Base-by-base conservation (phyloP, 2,113 vertebrate species). In the Scartelaos histophorus region DNA sequence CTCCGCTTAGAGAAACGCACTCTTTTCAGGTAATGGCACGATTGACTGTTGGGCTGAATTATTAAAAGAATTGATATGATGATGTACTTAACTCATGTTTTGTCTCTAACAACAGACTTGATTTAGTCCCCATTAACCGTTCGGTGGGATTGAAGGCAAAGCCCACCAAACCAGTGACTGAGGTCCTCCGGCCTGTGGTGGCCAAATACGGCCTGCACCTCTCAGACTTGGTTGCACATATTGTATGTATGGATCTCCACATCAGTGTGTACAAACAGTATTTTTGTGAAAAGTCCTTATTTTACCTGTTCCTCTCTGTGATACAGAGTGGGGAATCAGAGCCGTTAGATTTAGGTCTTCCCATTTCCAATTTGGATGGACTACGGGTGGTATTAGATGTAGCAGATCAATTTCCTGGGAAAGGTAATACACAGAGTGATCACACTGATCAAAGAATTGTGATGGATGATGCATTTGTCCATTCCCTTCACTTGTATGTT, bases 131-230 rank as follows among this genome's bases (percentile, higher is more conserved):
- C 5, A 99, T 99, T 79, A 98, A 98, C 83, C 95, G 97, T 56
- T 99, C 98, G 0, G 97, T 99, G 83, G 97, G 98, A 15, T 92
- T 99, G 49, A 99, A 99, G 92, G 98, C 98, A 0, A 99, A 99
- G 86, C 97, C 98, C 84, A 99, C 97, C 53, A 99, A 99, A 81
- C 97, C 98, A 0, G 97, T 99, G 68, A 98, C 98, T 0, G 98
- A 99, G 76, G 98, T 99, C 64, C 91, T 99, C 71, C 91, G 97
- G 79, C 98, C 98, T 0, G 97, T 99, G 60, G 97, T 98, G 67
- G 96, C 98, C 81, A 99, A 98, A 83, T 99, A 99, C 0, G 97
- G 97, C 80, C 93, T 99, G 90, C 95, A 97, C 85, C 94, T 99
- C 75, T 92, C 90, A 29, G 94, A 97, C 66, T 90, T 99, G 81